phyloP scores from a whole-genome alignment of 2,888 invertebrate species.

The Fissipunctia ypsillon region DNA sequence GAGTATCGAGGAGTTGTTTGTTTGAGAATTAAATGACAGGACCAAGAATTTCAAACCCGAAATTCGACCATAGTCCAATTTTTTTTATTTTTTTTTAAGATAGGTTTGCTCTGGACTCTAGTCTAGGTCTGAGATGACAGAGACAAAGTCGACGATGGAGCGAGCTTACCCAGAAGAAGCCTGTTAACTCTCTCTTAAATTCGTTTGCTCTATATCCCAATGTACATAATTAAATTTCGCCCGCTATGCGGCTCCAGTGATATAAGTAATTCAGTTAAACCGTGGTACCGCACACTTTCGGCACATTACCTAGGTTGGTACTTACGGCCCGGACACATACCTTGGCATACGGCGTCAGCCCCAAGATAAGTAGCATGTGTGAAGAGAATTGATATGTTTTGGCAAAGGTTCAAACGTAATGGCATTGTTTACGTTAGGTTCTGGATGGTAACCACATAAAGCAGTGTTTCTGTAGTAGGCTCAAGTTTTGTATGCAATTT shows the following conservation, averaged over 20 bases:
- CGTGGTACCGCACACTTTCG: constrained; percentile 26
- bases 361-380: constrained; percentile 18
- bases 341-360: neutral
- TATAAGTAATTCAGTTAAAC: constrained; percentile 59
- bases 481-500: neutral
- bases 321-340: neutral
- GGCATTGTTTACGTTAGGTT: neutral
- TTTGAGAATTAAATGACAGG: constrained; percentile 5
- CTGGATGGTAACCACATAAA: neutral
- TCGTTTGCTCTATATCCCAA: constrained; percentile 33
- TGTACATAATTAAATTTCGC: constrained; percentile 56
- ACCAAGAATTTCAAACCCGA: constrained; percentile 14
- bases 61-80: constrained; percentile 26
- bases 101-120: too few species aligned
- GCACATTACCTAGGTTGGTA: neutral
- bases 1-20: neutral
- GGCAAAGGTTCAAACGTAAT: neutral
- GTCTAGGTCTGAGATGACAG: too few species aligned
- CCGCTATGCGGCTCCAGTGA: constrained; percentile 33
- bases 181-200: too few species aligned
- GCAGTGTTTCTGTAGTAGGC: too few species aligned
- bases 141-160: too few species aligned
- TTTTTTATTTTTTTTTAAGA: too few species aligned
- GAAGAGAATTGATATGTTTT: constrained; percentile 5
- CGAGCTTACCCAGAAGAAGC: too few species aligned